Evolutionary conservation across 2,113 vertebrate species (phyloP).

Genomic region (Tiliqua scincoides): DNA sequence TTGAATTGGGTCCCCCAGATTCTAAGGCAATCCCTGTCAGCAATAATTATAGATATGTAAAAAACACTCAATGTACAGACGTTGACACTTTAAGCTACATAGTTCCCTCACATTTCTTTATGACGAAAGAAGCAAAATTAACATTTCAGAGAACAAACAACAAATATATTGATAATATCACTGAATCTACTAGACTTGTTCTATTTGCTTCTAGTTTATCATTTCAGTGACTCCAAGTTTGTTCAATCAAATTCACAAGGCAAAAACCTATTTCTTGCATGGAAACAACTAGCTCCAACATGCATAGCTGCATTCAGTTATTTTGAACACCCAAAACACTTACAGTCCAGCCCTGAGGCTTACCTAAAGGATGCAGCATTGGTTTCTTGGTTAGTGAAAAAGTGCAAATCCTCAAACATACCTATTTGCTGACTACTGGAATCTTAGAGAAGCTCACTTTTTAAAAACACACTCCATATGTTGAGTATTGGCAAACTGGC

Average conservation of each 20-base stretch:
- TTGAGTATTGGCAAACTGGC: no score
- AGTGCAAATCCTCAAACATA: not conserved
- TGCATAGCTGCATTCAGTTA: not conserved
- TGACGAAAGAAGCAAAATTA: no score
- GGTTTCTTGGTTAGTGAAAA: not conserved
- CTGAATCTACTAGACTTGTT: constrained; percentile 21
- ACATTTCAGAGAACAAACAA: constrained; percentile 9
- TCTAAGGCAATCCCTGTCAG: no score
- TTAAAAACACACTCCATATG: no score
- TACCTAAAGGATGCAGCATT: not conserved
- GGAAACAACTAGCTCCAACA: not conserved
- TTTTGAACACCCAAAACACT: not conserved
- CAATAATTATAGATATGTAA: constrained; percentile 10
- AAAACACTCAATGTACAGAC: not conserved
- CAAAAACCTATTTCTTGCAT: not conserved
- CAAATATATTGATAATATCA: not conserved
- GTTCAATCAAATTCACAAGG: not conserved
- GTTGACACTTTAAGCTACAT: not conserved
- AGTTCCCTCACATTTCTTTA: not conserved
- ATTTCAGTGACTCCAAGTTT: not conserved
- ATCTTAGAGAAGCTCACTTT: not conserved
- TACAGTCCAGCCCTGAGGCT: not conserved
- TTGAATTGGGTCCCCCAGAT: no score
- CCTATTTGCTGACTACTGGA: not conserved
- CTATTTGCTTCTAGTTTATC: not conserved